phyloP scores from a whole-genome alignment of 2,113 vertebrate species.

The Melanocharis versteri region DNA sequence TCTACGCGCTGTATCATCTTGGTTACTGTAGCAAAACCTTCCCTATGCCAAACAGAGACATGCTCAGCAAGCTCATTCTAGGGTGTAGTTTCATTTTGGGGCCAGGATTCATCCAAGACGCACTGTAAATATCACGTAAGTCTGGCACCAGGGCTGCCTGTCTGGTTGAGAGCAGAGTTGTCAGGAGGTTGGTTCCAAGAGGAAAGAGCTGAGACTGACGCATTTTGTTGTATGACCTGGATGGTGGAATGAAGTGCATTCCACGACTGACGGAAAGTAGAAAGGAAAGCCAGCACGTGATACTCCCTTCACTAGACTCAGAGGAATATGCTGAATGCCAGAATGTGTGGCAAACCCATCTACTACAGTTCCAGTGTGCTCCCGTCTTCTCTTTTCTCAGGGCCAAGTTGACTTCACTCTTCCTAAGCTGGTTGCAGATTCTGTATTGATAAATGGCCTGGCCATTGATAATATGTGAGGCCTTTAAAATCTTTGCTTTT shows the following conservation, averaged over 20 bases:
- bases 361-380: neutral
- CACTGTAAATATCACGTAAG: neutral
- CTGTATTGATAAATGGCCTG: neutral
- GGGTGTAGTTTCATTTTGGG: neutral
- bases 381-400: neutral
- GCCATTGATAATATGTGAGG: neutral
- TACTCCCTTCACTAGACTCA: neutral
- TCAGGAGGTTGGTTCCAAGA: neutral
- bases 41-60: neutral
- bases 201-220: neutral
- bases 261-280: neutral
- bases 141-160: neutral
- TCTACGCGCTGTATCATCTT: neutral
- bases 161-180: neutral
- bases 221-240: neutral
- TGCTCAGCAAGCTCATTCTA: neutral
- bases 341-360: slow-evolving; percentile 34
- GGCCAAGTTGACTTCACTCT: neutral
- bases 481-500: neutral
- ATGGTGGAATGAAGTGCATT: neutral
- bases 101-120: neutral
- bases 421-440: neutral
- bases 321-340: neutral
- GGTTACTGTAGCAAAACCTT: neutral
- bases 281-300: slow-evolving; percentile 11